These are phyloP conservation scores for Pleuronectes platessa DNA, from an alignment of 2,113 vertebrate genomes.

Conservation along the genomic window DNA sequence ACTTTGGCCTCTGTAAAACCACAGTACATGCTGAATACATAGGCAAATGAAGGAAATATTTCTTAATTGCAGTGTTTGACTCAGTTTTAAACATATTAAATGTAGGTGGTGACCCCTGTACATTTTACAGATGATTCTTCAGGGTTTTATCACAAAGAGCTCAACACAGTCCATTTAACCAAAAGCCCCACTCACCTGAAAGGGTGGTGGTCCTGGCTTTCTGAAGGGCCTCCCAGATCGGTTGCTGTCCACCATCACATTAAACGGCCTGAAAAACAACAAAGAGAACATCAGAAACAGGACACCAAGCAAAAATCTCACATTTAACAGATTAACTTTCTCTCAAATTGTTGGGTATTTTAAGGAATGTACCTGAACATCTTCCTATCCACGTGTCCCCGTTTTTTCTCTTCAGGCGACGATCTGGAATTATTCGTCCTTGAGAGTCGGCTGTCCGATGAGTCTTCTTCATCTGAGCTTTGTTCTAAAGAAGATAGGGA, in stretches of 20 bases:
- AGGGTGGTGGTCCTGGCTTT: conserved; percentile 54
- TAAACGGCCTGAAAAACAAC: conserved; percentile 57
- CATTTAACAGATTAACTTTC: neutral
- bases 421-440: conserved; percentile 54
- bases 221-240: conserved; percentile 64
- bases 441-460: conserved; percentile 58
- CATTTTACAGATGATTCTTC: no score
- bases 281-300: neutral
- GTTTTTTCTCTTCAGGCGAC: conserved; percentile 59
- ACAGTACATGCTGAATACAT: neutral
- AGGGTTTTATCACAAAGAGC: no score
- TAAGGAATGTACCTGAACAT: conserved; percentile 47
- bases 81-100: no score
- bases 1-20: conserved; percentile 63
- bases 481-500: conserved; percentile 36
- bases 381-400: conserved; percentile 56
- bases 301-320: neutral
- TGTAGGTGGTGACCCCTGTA: no score
- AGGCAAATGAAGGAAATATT: no score
- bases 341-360: neutral
- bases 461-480: conserved; percentile 45
- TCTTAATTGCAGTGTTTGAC: no score
- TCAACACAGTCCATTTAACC: neutral
- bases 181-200: conserved; percentile 52
- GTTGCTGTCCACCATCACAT: conserved; percentile 56